Conservation (phyloP, 30 jellyfish, hydroid and myxozoan genomes). For the Clytia hemisphaerica region DNA sequence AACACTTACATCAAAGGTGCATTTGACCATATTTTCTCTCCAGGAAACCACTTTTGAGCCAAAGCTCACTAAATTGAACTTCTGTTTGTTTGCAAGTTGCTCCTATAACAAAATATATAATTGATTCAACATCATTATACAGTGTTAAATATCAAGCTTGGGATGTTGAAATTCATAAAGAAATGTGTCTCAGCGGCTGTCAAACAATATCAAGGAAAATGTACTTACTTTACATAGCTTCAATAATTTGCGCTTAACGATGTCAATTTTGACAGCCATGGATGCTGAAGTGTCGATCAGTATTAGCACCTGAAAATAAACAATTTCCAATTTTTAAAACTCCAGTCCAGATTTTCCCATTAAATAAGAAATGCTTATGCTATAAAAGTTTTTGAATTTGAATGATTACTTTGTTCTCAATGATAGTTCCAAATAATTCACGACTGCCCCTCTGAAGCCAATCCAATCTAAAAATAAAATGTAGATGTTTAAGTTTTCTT, state of each 20-base stretch:
- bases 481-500: neutral
- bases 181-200: neutral
- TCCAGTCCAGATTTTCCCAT: neutral
- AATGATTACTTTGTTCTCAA: constrained; percentile 73
- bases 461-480: constrained; percentile 40
- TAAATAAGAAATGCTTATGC: neutral
- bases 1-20: constrained; percentile 60
- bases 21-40: constrained; percentile 80
- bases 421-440: constrained; percentile 85
- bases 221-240: constrained; percentile 65
- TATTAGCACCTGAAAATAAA: constrained; percentile 49
- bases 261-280: constrained; percentile 58
- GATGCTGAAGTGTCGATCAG: constrained; percentile 94
- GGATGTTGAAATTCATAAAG: neutral
- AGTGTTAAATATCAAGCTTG: neutral
- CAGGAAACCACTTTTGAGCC: constrained; percentile 83
- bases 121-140: neutral
- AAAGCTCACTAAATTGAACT: constrained; percentile 73
- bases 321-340: neutral
- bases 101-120: constrained; percentile 39
- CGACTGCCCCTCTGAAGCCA: constrained; percentile 98
- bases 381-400: neutral
- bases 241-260: constrained; percentile 62
- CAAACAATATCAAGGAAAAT: neutral
- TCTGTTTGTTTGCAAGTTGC: constrained; percentile 61